A percentile compares a stretch with the other conserved stretches of the same genome.
Conservation (phyloP, 2,113 vertebrate genomes). For the Myrmecobius fasciatus region DNA sequence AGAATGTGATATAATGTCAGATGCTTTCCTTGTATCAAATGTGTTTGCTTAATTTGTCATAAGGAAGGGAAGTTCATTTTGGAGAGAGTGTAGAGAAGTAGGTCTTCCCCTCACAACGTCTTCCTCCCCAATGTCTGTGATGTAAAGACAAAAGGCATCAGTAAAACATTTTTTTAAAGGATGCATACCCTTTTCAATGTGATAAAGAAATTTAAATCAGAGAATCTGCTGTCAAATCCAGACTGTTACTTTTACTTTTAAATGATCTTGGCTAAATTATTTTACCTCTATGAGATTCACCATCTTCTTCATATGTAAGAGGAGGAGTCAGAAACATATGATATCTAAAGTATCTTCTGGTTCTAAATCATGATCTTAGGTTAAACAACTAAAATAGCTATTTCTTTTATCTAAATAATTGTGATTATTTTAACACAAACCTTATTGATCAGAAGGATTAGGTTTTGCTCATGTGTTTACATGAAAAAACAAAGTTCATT, state of each 20-base stretch:
- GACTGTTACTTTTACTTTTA: background rate
- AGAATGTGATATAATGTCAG: background rate
- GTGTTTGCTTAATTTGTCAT: background rate
- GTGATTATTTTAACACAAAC: background rate
- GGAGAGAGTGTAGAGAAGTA: background rate
- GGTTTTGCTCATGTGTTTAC: background rate
- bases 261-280: background rate
- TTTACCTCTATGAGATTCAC: background rate
- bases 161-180: background rate
- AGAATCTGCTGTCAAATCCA: background rate
- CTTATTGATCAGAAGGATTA: background rate
- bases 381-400: conserved; percentile 18
- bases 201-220: background rate
- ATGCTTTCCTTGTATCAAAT: background rate
- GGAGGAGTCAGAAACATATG: background rate
- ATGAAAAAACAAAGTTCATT: conserved; percentile 28
- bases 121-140: background rate
- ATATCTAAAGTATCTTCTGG: background rate
- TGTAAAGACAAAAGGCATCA: background rate
- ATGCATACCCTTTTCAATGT: background rate
- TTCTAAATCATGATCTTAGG: background rate
- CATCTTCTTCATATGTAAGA: background rate
- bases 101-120: background rate
- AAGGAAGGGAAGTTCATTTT: background rate
- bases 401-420: conserved; percentile 24